Evolutionary conservation across 2,888 invertebrate genomes (phyloP).

Genomic region (Allygus modestus): DNA sequence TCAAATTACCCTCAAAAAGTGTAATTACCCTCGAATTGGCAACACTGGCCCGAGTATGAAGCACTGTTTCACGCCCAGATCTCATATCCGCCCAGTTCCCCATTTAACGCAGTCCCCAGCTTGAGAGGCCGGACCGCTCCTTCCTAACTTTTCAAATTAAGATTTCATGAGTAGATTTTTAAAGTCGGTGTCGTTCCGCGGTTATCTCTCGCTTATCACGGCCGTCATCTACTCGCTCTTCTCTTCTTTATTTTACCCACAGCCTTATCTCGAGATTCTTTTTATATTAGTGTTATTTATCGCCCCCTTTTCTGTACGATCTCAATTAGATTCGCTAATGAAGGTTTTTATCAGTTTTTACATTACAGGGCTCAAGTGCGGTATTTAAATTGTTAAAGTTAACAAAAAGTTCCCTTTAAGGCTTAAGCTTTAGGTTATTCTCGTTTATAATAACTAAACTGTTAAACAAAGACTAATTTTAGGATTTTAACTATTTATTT

Average conservation of each 20-base stretch:
- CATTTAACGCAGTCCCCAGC: slow-evolving; percentile 44
- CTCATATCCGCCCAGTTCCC: slow-evolving; percentile 9
- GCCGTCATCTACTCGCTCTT: slow-evolving; percentile 3
- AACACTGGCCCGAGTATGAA: no score
- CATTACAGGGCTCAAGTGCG: not conserved
- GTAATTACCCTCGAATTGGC: no score
- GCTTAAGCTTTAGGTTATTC: no score
- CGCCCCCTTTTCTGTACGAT: slow-evolving; percentile 16
- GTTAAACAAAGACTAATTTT: no score
- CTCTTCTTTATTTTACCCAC: slow-evolving; percentile 41
- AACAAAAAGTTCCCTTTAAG: no score
- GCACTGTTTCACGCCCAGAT: not conserved
- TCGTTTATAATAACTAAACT: no score
- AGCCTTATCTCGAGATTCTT: slow-evolving; percentile 44
- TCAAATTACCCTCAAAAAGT: no score
- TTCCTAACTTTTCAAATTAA: slow-evolving; percentile 58
- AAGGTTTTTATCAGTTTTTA: slow-evolving; percentile 39
- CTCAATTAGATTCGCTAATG: slow-evolving; percentile 52
- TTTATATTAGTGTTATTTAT: slow-evolving; percentile 50
- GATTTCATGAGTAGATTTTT: slow-evolving; percentile 59
- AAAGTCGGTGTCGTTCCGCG: slow-evolving; percentile 53
- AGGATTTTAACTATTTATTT: no score
- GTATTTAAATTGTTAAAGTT: not conserved
- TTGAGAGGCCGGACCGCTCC: slow-evolving; percentile 36
- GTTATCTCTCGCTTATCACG: slow-evolving; percentile 44